Base-by-base conservation (phyloP, 2,888 invertebrate genomes). In the Apamea epomidion region DNA sequence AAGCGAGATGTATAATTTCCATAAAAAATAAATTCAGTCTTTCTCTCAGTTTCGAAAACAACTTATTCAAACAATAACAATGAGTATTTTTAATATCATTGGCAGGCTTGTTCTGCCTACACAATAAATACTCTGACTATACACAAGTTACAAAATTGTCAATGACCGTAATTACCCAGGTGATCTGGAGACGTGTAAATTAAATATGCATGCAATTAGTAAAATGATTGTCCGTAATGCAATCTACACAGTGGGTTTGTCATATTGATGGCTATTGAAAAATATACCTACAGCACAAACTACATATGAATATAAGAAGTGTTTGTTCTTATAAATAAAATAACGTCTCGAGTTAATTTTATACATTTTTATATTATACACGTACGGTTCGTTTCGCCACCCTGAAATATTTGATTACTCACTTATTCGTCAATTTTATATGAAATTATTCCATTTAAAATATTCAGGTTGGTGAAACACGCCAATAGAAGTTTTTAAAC, bases 301-400 rank as follows among this genome's bases (percentile, higher is more conserved):
- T 65, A 67, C n/a, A 69, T 74, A 70, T 51, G 18, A 79, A 79
- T 64, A 74, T 73, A 58, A 54, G 10, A 76, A 72, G 45, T 60
- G 74, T 78, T 75, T 79, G 58, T 75, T 75, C 70, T 76, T 80
- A 80, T 60, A 67, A 67, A 72, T 79, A 51, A 42, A 81, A 68
- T 74, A 74, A 67, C 32, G 21, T 65, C n/a, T 80, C 12, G 16
- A 78, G 68, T 87, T 87, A 80, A 76, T 85, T 87, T 75, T 87
- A 82, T 81, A 85, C 76, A 81, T 64, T 76, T 85, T 80, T 80
- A 81, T 62, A 64, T 76, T 77, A 82, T 70, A 87, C 73, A 80
- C 29, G 25, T 73, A 70, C 7, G 62, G 74, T 74, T 65, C n/a
- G 71, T 82, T 88, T 76, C 78, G 80, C 68, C 60, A 65, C 14